Conservation (phyloP, 2,888 invertebrate genomes). For the Lasioglossum figueresi region DNA sequence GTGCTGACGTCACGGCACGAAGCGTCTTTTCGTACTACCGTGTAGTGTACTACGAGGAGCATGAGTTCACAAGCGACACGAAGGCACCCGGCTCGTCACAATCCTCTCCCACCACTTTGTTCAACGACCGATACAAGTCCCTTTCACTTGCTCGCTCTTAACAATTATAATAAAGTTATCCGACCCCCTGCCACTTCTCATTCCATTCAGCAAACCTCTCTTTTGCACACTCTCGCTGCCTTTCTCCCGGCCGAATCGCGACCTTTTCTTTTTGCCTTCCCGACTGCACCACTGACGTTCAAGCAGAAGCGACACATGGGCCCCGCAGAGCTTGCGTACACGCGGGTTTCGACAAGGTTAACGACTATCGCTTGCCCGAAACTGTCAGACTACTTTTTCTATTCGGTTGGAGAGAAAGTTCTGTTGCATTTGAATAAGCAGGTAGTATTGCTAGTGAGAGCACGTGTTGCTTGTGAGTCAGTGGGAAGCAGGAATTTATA, state of each 20-base stretch:
- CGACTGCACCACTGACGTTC: not conserved
- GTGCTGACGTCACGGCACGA: slow-evolving; percentile 70
- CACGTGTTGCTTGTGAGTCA: too few relatives aligned
- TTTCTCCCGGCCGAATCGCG: not conserved
- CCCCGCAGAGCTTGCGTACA: not conserved
- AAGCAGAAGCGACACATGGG: not conserved
- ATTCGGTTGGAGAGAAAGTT: too few relatives aligned
- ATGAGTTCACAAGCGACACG: slow-evolving; percentile 62
- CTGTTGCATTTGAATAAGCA: too few relatives aligned
- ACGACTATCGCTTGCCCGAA: too few relatives aligned
- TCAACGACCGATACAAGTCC: slow-evolving; percentile 52
- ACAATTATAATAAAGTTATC: slow-evolving; percentile 62
- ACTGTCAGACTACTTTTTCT: too few relatives aligned
- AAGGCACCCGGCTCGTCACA: slow-evolving; percentile 60
- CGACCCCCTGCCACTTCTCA: slow-evolving; percentile 33
- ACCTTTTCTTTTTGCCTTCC: not conserved
- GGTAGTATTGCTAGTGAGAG: too few relatives aligned
- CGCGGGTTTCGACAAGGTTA: too few relatives aligned
- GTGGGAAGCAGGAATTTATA: too few relatives aligned
- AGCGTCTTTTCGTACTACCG: slow-evolving; percentile 64
- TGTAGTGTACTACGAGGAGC: slow-evolving; percentile 43
- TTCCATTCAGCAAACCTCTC: not conserved
- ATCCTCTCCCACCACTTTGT: slow-evolving; percentile 53
- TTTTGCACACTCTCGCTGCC: slow-evolving; percentile 21
- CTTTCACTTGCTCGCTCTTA: slow-evolving; percentile 64